These are phyloP conservation scores for Chitala chitala DNA, from an alignment of 2,113 vertebrate species.

Conservation along the genomic window DNA sequence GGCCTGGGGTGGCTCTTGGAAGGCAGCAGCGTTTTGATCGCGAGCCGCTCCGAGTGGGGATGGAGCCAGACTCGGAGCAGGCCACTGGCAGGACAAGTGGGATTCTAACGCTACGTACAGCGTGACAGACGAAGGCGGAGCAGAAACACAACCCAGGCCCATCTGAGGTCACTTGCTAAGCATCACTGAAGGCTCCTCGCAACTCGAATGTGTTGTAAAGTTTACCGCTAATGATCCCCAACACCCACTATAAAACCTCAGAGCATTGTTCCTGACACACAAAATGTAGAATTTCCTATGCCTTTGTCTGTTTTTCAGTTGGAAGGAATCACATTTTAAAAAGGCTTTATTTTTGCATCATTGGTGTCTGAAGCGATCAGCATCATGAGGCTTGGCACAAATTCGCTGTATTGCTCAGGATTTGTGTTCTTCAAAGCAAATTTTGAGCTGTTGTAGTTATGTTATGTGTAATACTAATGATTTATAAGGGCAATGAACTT, in stretches of 20 bases:
- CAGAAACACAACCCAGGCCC: not conserved
- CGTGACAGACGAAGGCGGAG: slow-evolving; percentile 28
- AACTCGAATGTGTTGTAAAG: slow-evolving; percentile 2
- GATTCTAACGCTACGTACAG: slow-evolving; percentile 41
- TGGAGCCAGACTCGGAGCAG: slow-evolving; percentile 60
- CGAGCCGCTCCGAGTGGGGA: slow-evolving; percentile 56
- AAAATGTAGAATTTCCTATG: not conserved
- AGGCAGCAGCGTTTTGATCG: slow-evolving; percentile 57
- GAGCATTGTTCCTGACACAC: not conserved
- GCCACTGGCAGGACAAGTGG: slow-evolving; percentile 66
- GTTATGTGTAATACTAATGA: not conserved
- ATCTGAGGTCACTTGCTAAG: not conserved
- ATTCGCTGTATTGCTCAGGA: not conserved
- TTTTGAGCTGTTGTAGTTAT: not conserved
- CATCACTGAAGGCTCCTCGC: not conserved
- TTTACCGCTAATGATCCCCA: slow-evolving; percentile 4
- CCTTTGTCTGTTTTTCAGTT: not conserved
- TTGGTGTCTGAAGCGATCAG: slow-evolving; percentile 25
- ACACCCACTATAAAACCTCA: not conserved
- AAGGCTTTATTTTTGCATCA: slow-evolving; percentile 18
- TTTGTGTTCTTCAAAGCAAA: not conserved
- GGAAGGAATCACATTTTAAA: slow-evolving; percentile 2
- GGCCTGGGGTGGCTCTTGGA: slow-evolving; percentile 60
- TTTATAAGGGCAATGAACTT: too few species aligned
- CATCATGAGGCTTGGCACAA: not conserved